Evolutionary conservation across 1,140 invertebrate genomes (phyloP), one percentile per base, ranked within the genome.

Genomic region (Magallana angulata): DNA sequence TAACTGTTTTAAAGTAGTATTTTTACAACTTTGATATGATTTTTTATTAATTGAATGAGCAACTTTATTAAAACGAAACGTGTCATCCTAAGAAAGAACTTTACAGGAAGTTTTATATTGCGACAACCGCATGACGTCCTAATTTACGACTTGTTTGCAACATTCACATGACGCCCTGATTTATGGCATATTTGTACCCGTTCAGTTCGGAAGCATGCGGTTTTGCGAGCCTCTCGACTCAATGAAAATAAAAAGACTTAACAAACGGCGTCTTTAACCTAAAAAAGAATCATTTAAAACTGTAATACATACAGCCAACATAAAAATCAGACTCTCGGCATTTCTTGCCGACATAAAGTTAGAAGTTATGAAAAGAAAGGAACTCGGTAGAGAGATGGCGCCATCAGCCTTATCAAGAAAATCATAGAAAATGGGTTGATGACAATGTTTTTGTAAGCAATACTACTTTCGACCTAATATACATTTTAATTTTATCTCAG

Each of bases 191-290:
- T 71, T 71, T 76, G 68, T 76, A 76, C 68, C 68, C 7, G 24
- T 36, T 48, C 36, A 24, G 68, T 8, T 76, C 68, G 68, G 68
- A 76, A 30, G 68, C 68, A 36, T 76, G 68, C 68, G 68, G 68
- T 76, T 76, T 76, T 76, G 68, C 24, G 68, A 76, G 68, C 68
- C 24, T 76, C 68, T 12, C 24, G 12, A 9, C 68, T 76, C 68
- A 71, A 18, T 68, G 0, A 24, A 71, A 18, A 8, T 71, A 24
- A 4, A 71, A 12, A 71, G 68, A 76, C 8, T 24, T 9, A 30
- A 76, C 68, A 76, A 76, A 12, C 24, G 24, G 68, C 18, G 18
- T 30, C 68, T 30, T 30, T 36, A 12, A 30, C 24, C 24, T 12
- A 36, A 8, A 24, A 11, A 12, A 76, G 18, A 76, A 76, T 76